Base-by-base conservation (phyloP, 2,888 invertebrate species). In the Xylota sylvarum region DNA sequence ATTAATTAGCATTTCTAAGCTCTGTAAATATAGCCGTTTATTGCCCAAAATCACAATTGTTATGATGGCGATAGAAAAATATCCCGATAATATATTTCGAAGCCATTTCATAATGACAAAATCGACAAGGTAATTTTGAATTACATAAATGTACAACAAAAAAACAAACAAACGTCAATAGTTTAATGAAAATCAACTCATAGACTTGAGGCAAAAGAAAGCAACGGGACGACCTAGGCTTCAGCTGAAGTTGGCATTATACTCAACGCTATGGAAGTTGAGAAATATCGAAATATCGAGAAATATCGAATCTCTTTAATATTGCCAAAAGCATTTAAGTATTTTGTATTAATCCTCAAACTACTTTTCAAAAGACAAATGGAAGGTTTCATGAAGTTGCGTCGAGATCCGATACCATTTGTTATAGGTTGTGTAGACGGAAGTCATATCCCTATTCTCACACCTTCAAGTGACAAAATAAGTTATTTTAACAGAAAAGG, bases 121-220 rank as follows among this genome's bases (percentile, higher is more conserved):
- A 19, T 23, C 50, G 50, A 14, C 43, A n/a, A n/a, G n/a, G n/a
- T n/a, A n/a, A n/a, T n/a, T n/a, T n/a, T n/a, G n/a, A n/a, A n/a
- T n/a, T n/a, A n/a, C n/a, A 43, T 14, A 14, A n/a, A 23, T 23
- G 14, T 50, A 23, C 10, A 50, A 50, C 4, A 50, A 50, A 50
- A 10, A 50, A 50, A 9, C 10, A 17, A 50, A 23, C 50, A 50
- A 50, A 23, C 10, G 50, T 23, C 23, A 50, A 50, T 10, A 50
- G 23, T 23, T 23, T 50, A 10, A 23, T 23, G 50, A 50, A 23
- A 50, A 50, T 50, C 23, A 50, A 50, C 50, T 50, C 23, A 23
- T 50, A 10, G 2, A 50, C 50, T 50, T 50, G 23, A 23, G 50
- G 50, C 50, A 50, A 48, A 50, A 50, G 50, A 50, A 50, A 50